Percentiles rank a stretch among this genome's conserved stretches.
Conservation (phyloP, 2,113 vertebrate genomes). For the Patagioenas fasciata region DNA sequence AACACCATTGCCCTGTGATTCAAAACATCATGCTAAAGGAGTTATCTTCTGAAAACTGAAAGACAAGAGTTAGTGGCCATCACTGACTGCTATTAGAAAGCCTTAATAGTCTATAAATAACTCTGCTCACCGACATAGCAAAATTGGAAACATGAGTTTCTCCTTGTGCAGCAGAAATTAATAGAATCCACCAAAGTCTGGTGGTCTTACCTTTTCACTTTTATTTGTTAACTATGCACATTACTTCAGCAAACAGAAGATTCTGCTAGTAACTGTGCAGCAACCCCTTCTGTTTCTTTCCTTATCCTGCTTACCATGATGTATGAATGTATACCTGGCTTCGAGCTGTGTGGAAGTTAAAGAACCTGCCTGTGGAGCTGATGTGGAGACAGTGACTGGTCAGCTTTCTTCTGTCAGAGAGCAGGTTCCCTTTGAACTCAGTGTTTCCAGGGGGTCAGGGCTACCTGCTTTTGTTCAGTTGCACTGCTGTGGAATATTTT, state of each 20-base stretch:
- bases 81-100: neutral
- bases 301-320: neutral
- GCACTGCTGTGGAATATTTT: neutral
- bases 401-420: neutral
- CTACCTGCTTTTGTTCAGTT: neutral
- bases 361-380: neutral
- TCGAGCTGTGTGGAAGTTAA: neutral
- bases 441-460: neutral
- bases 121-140: neutral
- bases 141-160: neutral
- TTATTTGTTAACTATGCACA: neutral
- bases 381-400: neutral
- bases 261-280: neutral
- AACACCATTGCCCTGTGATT: neutral
- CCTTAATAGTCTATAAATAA: neutral
- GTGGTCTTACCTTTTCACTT: neutral
- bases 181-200: neutral
- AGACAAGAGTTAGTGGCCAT: neutral
- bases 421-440: neutral
- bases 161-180: neutral
- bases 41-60: neutral
- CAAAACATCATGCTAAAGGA: neutral
- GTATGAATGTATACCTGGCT: neutral
- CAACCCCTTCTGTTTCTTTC: neutral
- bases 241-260: neutral